phyloP scores from a whole-genome alignment of 2,888 invertebrate genomes.

The Patella pellucida region DNA sequence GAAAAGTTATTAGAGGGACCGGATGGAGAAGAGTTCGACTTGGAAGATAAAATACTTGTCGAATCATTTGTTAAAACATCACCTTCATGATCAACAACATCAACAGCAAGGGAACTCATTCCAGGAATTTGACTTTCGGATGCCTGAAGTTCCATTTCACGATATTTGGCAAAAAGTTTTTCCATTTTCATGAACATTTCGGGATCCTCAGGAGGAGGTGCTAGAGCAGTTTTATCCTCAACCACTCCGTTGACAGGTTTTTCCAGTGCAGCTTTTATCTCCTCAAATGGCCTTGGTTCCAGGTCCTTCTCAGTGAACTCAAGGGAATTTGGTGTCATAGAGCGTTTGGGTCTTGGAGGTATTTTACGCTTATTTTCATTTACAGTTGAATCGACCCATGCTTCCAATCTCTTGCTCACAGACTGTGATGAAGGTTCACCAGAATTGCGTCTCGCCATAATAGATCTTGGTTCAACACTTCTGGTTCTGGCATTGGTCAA shows the following conservation, averaged over 20 bases:
- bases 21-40: slow-evolving; percentile 25
- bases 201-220: slow-evolving; percentile 63
- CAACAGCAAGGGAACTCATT: slow-evolving; percentile 22
- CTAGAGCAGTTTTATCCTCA: slow-evolving; percentile 46
- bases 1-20: slow-evolving; percentile 32
- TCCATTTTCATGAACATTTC: slow-evolving; percentile 66
- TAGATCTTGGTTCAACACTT: slow-evolving; percentile 43
- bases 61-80: slow-evolving; percentile 10
- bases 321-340: slow-evolving; percentile 55
- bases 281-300: slow-evolving; percentile 53
- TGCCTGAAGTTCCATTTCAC: slow-evolving; percentile 56
- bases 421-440: background rate
- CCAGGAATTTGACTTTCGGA: slow-evolving; percentile 56
- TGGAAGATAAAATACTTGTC: background rate
- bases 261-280: slow-evolving; percentile 54
- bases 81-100: slow-evolving; percentile 33
- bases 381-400: slow-evolving; percentile 59
- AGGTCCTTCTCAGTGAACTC: slow-evolving; percentile 45
- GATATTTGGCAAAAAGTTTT: slow-evolving; percentile 61
- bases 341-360: slow-evolving; percentile 35
- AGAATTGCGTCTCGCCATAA: slow-evolving; percentile 26
- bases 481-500: slow-evolving; percentile 38
- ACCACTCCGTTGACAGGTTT: slow-evolving; percentile 42
- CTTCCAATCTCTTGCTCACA: slow-evolving; percentile 50
- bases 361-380: slow-evolving; percentile 47